Percentiles rank a stretch among this genome's conserved stretches.
Evolutionary conservation across 2,888 invertebrate genomes (phyloP).

Genomic region (Lasius fuliginosus): DNA sequence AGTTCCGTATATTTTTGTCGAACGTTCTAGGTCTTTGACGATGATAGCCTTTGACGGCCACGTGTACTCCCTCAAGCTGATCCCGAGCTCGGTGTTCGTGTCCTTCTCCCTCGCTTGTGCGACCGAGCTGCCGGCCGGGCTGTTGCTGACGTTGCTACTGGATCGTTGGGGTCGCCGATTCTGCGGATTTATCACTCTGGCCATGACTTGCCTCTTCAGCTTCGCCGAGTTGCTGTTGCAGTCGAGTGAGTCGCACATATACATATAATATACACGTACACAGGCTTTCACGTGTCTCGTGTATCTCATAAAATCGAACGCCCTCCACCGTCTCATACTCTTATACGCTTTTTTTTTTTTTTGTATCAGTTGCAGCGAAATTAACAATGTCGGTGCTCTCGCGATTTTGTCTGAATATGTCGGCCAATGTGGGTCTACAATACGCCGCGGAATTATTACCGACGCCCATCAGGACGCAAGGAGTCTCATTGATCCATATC

Average conservation of each 20-base stretch:
- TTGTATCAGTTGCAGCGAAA: constrained; percentile 89
- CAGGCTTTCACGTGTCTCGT: not conserved
- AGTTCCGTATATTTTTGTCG: not conserved
- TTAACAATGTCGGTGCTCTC: constrained; percentile 93
- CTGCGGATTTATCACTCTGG: constrained; percentile 93
- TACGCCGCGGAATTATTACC: constrained; percentile 96
- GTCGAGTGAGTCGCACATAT: constrained; percentile 74
- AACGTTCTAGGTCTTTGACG: constrained; percentile 89
- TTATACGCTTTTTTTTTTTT: constrained; percentile 54
- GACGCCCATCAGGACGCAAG: constrained; percentile 95
- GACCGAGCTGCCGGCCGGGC: constrained; percentile 94
- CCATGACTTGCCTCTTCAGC: constrained; percentile 92
- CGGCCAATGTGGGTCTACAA: constrained; percentile 96
- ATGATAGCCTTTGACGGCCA: constrained; percentile 95
- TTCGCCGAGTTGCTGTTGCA: constrained; percentile 85
- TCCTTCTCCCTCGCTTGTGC: constrained; percentile 94
- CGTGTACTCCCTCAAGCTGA: constrained; percentile 94
- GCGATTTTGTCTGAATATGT: constrained; percentile 95
- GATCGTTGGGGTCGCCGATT: constrained; percentile 94
- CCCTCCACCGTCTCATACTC: not conserved
- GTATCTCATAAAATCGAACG: constrained; percentile 10
- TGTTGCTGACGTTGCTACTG: constrained; percentile 91
- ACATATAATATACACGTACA: not conserved
- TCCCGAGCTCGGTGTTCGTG: constrained; percentile 93
- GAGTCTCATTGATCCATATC: constrained; percentile 94